Base-by-base conservation (phyloP, 2,888 invertebrate species). In the Athripsodes cinereus region DNA sequence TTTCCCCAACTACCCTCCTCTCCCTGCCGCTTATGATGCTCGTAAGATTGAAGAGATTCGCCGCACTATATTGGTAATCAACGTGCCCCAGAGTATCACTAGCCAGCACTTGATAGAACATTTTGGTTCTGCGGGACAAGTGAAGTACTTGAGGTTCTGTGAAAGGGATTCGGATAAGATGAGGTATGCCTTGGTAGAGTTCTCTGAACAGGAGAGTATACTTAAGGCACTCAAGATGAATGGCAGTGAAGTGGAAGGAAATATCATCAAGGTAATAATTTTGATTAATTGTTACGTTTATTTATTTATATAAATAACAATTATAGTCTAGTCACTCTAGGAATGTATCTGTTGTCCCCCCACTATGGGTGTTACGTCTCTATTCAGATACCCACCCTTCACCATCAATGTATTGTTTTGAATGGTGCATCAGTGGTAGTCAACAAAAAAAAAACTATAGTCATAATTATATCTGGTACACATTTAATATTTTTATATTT, bases 1-100 rank as follows among this genome's bases (percentile, higher is more conserved):
- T 46, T 74, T 99, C 55, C 92, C 96, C 0, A 82, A 87, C 2
- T 99, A 99, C 74, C 99, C 99, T 5, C 87, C 91, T 0, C 71
- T 96, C 55, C 93, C 96, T 6, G 90, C 92, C 0, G 86, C 88
- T 58, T 87, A 90, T 67, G 96, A 96, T 72, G 86, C 90, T 2
- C 81, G 89, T 18, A 91, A 92, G 72, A 90, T 96, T 60, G 97
- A 99, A 73, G 98, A 99, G 76, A 95, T 97, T 22, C 83, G 99
- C 22, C 82, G 99, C 63, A 99, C 99, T 0, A 79, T 97, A 8
- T 81, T 96, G 56, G 84, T 96, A 1, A 83, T 90, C 53, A 93
- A 96, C 69, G 81, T 95, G 26, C 74, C 82, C 49, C 87, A 89
- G 61, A 73, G 84, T 21, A 77, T 85, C 61, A 84, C 87, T 6